Conservation (phyloP, 2,797 vertebrate genomes). For the Dipus sagitta region DNA sequence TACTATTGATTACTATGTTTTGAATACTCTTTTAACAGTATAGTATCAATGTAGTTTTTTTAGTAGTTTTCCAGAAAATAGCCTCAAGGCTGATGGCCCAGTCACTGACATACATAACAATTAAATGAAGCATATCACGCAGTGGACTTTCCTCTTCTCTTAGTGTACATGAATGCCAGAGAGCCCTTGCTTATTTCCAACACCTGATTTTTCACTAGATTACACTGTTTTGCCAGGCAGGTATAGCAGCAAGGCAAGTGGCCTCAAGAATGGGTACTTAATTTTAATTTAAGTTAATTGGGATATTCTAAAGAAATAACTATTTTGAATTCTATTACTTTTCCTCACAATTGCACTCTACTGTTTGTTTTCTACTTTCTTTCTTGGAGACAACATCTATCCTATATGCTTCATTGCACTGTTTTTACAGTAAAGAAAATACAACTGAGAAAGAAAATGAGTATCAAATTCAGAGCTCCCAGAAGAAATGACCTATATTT, state of each 20-base stretch:
- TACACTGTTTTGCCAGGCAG: background rate
- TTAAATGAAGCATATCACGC: background rate
- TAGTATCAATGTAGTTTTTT: background rate
- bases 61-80: conserved; percentile 53
- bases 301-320: background rate
- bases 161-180: background rate
- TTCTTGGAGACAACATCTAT: conserved; percentile 73
- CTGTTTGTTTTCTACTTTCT: conserved; percentile 38
- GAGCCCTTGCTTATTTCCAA: conserved; percentile 23
- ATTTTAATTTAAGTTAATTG: background rate
- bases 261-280: background rate
- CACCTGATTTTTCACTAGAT: conserved; percentile 27
- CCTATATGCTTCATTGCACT: conserved; percentile 70
- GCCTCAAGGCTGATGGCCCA: conserved; percentile 48
- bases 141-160: background rate
- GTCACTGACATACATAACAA: conserved; percentile 53
- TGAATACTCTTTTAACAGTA: conserved; percentile 41
- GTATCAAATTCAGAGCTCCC: conserved; percentile 77
- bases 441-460: conserved; percentile 63
- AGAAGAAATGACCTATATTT: conserved; percentile 70
- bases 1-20: conserved; percentile 72
- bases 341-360: background rate
- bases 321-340: background rate
- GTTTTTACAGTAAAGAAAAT: conserved; percentile 57
- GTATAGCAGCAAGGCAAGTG: background rate